Evolutionary conservation across 2,113 vertebrate genomes (phyloP).

Genomic region (Carlito syrichta): DNA sequence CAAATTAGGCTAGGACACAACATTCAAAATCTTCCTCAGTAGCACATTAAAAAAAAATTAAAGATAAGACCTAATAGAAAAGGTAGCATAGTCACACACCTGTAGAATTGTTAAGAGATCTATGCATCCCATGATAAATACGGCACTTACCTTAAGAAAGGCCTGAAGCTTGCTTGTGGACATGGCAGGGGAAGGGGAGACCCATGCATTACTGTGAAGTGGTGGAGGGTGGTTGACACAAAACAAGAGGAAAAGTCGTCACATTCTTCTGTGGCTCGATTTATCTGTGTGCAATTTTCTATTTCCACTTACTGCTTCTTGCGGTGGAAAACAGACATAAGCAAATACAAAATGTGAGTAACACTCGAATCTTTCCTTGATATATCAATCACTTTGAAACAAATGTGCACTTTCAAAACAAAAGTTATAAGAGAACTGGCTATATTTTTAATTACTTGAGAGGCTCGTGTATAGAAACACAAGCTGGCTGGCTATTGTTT

Average conservation of each 20-base stretch:
- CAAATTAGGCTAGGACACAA: neutral
- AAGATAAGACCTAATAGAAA: neutral
- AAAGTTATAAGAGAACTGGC: neutral
- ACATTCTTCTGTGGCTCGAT: accelerated
- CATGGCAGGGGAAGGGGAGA: neutral
- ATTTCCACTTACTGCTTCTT: neutral
- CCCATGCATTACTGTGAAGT: accelerated
- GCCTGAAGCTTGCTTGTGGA: neutral
- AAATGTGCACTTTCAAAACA: neutral
- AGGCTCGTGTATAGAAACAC: neutral
- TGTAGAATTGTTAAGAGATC: neutral
- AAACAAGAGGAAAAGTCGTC: neutral
- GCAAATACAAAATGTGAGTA: neutral
- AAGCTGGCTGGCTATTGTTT: no score
- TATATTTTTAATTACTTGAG: neutral
- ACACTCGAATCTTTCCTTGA: neutral
- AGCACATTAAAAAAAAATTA: neutral
- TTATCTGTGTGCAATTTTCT: neutral
- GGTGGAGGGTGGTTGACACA: neutral
- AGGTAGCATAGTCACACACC: neutral
- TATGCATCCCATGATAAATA: neutral
- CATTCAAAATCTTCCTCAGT: neutral
- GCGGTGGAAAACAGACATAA: neutral
- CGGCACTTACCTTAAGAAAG: neutral
- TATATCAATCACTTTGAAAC: neutral